Evolutionary conservation across 1,140 invertebrate genomes (phyloP), one percentile per base, ranked within the genome.

Genomic region (Lasioglossum baleicum): DNA sequence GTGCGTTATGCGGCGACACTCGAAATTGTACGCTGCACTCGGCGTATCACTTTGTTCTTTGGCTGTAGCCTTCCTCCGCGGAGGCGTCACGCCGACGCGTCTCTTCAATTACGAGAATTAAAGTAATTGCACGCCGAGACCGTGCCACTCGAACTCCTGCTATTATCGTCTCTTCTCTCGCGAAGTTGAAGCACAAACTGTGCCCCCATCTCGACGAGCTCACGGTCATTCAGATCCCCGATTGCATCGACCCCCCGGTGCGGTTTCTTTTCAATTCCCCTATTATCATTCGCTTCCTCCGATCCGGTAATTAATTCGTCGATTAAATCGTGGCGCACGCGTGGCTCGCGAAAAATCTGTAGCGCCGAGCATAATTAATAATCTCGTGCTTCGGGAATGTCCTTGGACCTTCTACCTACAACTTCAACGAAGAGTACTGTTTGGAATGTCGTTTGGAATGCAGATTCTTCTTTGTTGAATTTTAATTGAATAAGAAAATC

Each of bases 101-200:
- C 71, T 67, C 70, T 68, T 83, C 68, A 80, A 80, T 80, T 71
- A 80, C 44, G 35, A 51, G 69, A 76, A 83, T 80, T 76, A 83
- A 83, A 75, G 56, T 72, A 75, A 71, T 75, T 64, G 56, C 64
- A 65, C 64, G 68, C 22, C 69, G 60, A 66, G 53, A 2, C 44
- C 44, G n/a, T 13, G 10, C 58, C 44, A 71, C 48, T 64, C 51
- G 40, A 76, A 60, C 17, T 22, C 44, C 26, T 17, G 31, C 26
- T 31, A 44, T 74, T 74, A 51, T 74, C 71, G 71, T 63, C 26
- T 53, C 17, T 17, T 53, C 42, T 72, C 63, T 75, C 72, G 60
- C 8, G 26, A n/a, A 17, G 44, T 13, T 31, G 61, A 75, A 53
- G 65, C 64, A 15, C 20, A 20, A 22, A 13, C 26, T 35, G 31